Base-by-base conservation (phyloP, 1,140 invertebrate genomes). In the Stegodyphus dumicola region DNA sequence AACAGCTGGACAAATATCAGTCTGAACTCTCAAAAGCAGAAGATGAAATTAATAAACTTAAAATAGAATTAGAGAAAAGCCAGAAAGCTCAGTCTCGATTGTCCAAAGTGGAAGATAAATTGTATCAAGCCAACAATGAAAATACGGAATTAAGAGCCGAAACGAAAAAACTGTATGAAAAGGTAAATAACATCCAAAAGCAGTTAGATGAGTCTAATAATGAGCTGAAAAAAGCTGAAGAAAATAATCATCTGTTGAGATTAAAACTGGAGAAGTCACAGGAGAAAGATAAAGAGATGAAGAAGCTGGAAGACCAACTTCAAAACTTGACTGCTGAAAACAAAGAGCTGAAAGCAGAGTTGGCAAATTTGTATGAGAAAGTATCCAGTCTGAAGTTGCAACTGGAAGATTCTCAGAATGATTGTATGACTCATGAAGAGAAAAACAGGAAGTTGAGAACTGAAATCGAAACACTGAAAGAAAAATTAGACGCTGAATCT, bases 111-210 rank as follows among this genome's bases (percentile, higher is more conserved):
- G 84, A 86, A 66, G 84, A 83, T 48, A 77, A 80, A 53, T 18
- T 81, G 33, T 84, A 75, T n/a, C 84, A 86, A 52, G 80, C 75
- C 7, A 88, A 84, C 60, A 15, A 79, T 13, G 84, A 86, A 13
- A 86, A 86, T 65, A 48, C 84, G 49, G 84, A 86, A 7, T 60
- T 83, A 6, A 87, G 75, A 73, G 75, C 84, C 74, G 89, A 88
- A 67, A 79, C 85, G 13, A 86, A 88, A 56, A 90, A 88, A 86
- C 87, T 87, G 84, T 89, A 89, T 89, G 76, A 77, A 84, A 95
- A 96, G 88, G 91, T 94, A 60, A 92, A 92, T 67, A 93, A 93
- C 89, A 89, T 96, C 79, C 91, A 92, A 87, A 94, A 94, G 90
- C 95, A 96, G 89, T 91, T 97, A 79, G 95, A 95, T 88, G 94